Base-by-base conservation (phyloP, 2,113 vertebrate genomes). In the Tragelaphus buxtoni region DNA sequence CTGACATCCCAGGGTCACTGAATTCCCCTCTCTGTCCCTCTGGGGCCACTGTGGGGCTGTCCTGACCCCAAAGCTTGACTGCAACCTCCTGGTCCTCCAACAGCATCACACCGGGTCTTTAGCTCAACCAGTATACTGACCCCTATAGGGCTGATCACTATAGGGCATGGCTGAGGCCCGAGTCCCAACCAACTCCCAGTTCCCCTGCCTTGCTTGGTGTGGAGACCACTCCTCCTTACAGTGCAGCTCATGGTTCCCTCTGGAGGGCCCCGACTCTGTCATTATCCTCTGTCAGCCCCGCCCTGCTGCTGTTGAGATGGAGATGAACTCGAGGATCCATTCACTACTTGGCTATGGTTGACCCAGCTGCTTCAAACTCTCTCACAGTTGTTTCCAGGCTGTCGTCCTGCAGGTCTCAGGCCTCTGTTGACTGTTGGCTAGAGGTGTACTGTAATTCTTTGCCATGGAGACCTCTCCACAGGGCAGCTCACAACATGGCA, bases 21-120 rank as follows among this genome's bases (percentile, higher is more conserved):
- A 92, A 24, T 76, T 65, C 45, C 61, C n/a, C n/a, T 47, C 30
- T 10, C 39, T 35, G 18, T 60, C 45, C 49, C 30, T 83, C 39
- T 20, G 17, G 82, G 55, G 49, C 53, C 39, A 10, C 35, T 5
- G 0, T 17, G 26, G 39, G 20, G 24, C 53, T 45, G 42, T 12
- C 8, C 45, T 53, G 61, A 24, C 39, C 18, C 24, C 3, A 49
- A 85, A 85, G 39, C 5, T 42, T n/a, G 55, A 58, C 4, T 24
- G 32, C 35, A 58, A 24, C 49, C 20, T 5, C n/a, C 49, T 63
- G 55, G 45, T 94, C n/a, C 51, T 56, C 32, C 35, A 7, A 32
- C 3, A 74, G 77, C 69, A 81, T 28, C 51, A n/a, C 0, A 1
- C 3, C 26, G 45, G n/a, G 35, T 14, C 35, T 1, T 28, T 22